Evolutionary conservation across 2,113 vertebrate species (phyloP), one percentile per base, ranked within the genome.

Genomic region (Amia ocellicauda): DNA sequence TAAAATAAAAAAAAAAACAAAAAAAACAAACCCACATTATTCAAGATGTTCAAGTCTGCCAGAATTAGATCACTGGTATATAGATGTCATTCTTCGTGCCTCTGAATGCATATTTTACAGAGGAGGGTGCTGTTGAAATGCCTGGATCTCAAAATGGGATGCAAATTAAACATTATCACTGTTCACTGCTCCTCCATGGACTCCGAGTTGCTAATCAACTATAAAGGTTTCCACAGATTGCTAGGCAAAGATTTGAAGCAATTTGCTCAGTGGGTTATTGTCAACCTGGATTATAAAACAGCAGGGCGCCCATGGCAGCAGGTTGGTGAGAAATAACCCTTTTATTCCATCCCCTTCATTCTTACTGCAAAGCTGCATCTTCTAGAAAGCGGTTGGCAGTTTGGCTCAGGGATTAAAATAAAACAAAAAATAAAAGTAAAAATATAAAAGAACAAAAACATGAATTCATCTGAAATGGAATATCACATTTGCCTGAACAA

Each of bases 361-460:
- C 71, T 66, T 62, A 67, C 53, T 45, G 36, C 26, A 4, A 10
- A 69, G 68, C 72, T 77, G 70, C 69, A 75, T 81, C 77, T 70
- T 75, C 56, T 77, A 76, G 74, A 55, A 59, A 80, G 67, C 42
- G 3, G 9, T 56, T 63, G 69, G 64, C 13, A 11, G 20, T 45
- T 19, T 31, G 43, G 43, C 27, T 62, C 17, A 7, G 14, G 40
- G n/a, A 17, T 43, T 26, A 60, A 47, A 45, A 14, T 23, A 43
- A 13, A 52, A 22, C 55, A 40, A 40, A 40, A 40, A 11, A 5
- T 10, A 16, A 1, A 19, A 52, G 3, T 22, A 24, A 27, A 58
- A 36, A 31, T 3, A 57, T 31, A 36, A 10, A 24, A 7, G 20
- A 24, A 24, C 11, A 26, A 24, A 24, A 26, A 13, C 52, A 23